phyloP scores from a whole-genome alignment of 2,113 vertebrate genomes.

The Solea senegalensis region DNA sequence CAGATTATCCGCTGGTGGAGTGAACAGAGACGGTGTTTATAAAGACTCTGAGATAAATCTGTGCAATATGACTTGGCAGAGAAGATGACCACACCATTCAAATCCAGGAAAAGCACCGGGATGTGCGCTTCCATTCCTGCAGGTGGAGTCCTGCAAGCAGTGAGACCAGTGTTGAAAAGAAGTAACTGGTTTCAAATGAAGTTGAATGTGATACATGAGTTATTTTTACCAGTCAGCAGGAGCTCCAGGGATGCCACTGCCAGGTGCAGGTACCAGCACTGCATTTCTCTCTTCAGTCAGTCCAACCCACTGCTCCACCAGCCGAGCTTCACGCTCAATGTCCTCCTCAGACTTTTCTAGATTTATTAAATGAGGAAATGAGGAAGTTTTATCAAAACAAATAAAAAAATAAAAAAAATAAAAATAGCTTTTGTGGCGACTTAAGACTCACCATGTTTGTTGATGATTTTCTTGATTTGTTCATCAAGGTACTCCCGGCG shows the following conservation, averaged over 20 bases:
- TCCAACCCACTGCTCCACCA: slow-evolving; percentile 98
- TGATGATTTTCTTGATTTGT: slow-evolving; percentile 97
- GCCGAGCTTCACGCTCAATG: slow-evolving; percentile 89
- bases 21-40: slow-evolving; percentile 18
- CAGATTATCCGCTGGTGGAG: slow-evolving; percentile 90
- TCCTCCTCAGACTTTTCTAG: slow-evolving; percentile 94
- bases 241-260: slow-evolving; percentile 94
- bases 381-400: not conserved
- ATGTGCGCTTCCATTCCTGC: slow-evolving; percentile 95
- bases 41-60: slow-evolving; percentile 8
- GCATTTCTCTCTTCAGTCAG: slow-evolving; percentile 96
- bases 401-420: not conserved
- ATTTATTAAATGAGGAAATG: slow-evolving; percentile 2
- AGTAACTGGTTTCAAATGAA: not conserved
- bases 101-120: slow-evolving; percentile 95
- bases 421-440: not conserved
- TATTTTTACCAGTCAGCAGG: slow-evolving; percentile 90
- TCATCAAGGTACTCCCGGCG: slow-evolving; percentile 95
- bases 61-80: not conserved
- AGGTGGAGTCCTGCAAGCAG: slow-evolving; percentile 86
- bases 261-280: slow-evolving; percentile 91
- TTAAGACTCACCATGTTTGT: slow-evolving; percentile 86
- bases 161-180: slow-evolving; percentile 3
- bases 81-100: slow-evolving; percentile 87
- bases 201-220: slow-evolving; percentile 2